phyloP scores from a whole-genome alignment of 2,113 vertebrate species.

The Bos javanicus region DNA sequence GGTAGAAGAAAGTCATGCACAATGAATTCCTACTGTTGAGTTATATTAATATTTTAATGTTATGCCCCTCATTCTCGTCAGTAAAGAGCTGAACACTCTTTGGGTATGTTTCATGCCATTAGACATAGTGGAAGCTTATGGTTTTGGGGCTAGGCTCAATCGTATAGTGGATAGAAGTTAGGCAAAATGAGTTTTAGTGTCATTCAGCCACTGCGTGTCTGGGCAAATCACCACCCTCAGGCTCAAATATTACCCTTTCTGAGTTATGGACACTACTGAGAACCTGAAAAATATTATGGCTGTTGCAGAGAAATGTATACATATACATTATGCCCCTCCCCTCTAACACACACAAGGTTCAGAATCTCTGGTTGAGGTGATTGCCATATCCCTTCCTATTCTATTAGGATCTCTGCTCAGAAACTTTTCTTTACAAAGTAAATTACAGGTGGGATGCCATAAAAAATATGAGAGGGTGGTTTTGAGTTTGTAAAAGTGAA shows the following conservation, averaged over 20 bases:
- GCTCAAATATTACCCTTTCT: not conserved
- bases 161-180: not conserved
- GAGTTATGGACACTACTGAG: not conserved
- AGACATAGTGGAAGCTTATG: not conserved
- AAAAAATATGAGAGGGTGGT: not conserved
- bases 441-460: slow-evolving; percentile 17
- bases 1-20: slow-evolving; percentile 43
- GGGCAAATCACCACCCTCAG: not conserved
- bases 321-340: not conserved
- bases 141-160: not conserved
- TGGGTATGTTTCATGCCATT: not conserved
- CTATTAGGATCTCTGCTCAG: not conserved
- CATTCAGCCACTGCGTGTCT: not conserved
- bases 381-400: not conserved
- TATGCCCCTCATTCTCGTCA: slow-evolving; percentile 40
- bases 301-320: not conserved
- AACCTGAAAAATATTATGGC: not conserved
- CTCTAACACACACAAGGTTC: not conserved
- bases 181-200: not conserved
- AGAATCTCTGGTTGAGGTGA: slow-evolving; percentile 23
- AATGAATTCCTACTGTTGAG: slow-evolving; percentile 20
- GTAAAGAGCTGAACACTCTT: slow-evolving; percentile 24
- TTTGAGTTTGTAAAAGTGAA: slow-evolving; percentile 27
- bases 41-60: slow-evolving; percentile 45
- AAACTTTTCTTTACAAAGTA: slow-evolving; percentile 4